Evolutionary conservation across 2,797 vertebrate genomes (phyloP).

Genomic region (Eremophila alpestris): DNA sequence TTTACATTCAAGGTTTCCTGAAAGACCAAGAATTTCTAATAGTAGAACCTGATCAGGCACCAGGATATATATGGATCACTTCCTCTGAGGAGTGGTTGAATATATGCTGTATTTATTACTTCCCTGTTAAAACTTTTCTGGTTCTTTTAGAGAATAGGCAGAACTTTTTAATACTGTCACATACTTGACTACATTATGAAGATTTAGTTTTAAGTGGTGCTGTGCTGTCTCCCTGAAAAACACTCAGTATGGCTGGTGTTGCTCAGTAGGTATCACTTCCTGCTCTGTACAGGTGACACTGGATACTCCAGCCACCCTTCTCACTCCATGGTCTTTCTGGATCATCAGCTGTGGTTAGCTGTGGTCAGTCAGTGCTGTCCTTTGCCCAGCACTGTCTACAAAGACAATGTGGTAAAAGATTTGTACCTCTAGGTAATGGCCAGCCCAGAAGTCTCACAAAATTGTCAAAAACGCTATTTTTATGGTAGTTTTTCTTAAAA

Average conservation of each 20-base stretch:
- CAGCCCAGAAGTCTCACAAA: not conserved
- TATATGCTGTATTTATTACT: not conserved
- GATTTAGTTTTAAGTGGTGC: not conserved
- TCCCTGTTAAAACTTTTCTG: not conserved
- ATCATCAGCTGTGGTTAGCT: not conserved
- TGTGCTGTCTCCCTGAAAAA: not conserved
- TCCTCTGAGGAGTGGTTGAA: not conserved
- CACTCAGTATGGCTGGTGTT: not conserved
- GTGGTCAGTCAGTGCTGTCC: not conserved
- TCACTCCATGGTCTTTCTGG: not conserved
- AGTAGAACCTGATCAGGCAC: not conserved
- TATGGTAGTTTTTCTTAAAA: not conserved
- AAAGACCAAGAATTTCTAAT: not conserved
- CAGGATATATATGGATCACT: fast-evolving
- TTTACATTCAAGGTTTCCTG: not conserved
- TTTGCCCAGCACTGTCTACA: not conserved
- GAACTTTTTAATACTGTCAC: not conserved
- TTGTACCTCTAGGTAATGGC: not conserved
- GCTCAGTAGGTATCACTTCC: not conserved
- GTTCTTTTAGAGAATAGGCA: not conserved
- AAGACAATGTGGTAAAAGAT: not conserved
- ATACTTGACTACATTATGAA: not conserved
- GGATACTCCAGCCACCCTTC: not conserved
- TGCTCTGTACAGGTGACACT: not conserved
- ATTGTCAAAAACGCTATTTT: not conserved